Conservation (phyloP, 2,797 vertebrate genomes). For the Protonibea diacanthus region DNA sequence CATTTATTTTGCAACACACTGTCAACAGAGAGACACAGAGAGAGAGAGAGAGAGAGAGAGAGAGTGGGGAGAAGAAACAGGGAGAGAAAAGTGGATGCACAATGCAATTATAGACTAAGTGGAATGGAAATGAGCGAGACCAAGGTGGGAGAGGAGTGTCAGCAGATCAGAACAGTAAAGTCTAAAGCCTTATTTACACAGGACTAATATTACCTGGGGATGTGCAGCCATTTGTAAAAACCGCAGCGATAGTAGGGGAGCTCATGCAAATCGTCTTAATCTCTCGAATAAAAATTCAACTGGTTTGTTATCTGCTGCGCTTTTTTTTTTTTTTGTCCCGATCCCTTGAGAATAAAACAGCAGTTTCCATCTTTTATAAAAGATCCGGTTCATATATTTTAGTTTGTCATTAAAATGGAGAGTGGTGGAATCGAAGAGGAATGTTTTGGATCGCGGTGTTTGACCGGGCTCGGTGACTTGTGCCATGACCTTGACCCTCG, state of each 20-base stretch:
- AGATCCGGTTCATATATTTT: neutral
- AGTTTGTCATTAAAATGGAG: neutral
- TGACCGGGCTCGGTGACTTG: no score
- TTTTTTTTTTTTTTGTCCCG: neutral
- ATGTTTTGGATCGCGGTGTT: neutral
- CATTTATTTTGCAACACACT: constrained; percentile 49
- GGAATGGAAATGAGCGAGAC: constrained; percentile 57
- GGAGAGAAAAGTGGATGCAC: constrained; percentile 27
- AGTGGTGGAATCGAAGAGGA: neutral
- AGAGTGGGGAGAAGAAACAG: no score
- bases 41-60: constrained; percentile 29
- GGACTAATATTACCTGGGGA: constrained; percentile 52
- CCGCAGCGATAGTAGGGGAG: neutral
- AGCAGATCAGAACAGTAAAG: constrained; percentile 47
- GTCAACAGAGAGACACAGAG: constrained; percentile 63
- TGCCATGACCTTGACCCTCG: no score
- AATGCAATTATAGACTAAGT: constrained; percentile 66
- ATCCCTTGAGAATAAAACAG: neutral
- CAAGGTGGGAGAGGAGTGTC: constrained; percentile 41
- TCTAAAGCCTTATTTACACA: constrained; percentile 38
- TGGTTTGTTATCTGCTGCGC: neutral
- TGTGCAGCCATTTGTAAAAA: constrained; percentile 34
- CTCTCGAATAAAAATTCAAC: neutral
- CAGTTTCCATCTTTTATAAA: neutral
- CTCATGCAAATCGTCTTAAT: constrained; percentile 29